A percentile compares a stretch with the other conserved stretches of the same genome.
These are phyloP conservation scores for Mechanitis messenoides DNA, from an alignment of 2,888 invertebrate genomes.

Conservation along the genomic window DNA sequence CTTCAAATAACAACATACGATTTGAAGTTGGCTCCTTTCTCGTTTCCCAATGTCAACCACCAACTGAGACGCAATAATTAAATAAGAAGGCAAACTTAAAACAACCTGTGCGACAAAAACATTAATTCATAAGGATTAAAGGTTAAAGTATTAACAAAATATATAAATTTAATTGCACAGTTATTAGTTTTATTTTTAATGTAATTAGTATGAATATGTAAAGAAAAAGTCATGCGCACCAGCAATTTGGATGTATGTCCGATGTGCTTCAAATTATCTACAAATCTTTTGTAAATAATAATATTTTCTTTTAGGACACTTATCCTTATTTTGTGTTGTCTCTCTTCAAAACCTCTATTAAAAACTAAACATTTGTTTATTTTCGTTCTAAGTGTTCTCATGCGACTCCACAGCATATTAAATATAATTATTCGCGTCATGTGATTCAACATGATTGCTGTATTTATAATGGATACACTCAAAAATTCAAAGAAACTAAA, in stretches of 20 bases:
- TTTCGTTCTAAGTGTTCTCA: slow-evolving; percentile 13
- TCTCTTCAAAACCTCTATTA: no score
- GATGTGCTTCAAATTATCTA: slow-evolving; percentile 9
- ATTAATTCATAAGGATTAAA: background rate
- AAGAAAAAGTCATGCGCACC: background rate
- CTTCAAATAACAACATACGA: no score
- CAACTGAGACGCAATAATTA: no score
- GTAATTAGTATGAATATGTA: background rate
- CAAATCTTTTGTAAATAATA: slow-evolving; percentile 7
- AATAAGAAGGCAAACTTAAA: background rate
- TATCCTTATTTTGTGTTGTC: no score
- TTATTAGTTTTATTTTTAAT: no score
- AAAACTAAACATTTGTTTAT: slow-evolving; percentile 13
- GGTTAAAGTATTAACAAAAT: no score
- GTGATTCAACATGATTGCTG: background rate
- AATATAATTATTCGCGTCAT: slow-evolving; percentile 14
- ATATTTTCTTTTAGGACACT: slow-evolving; percentile 3
- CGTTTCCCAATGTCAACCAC: no score
- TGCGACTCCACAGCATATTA: slow-evolving; percentile 16
- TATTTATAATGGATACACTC: no score
- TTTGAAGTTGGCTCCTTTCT: no score
- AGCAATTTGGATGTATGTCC: slow-evolving; percentile 12
- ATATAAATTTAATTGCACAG: no score
- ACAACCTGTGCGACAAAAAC: background rate
- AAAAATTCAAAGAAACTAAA: no score